Base-by-base conservation (phyloP, 2,888 invertebrate genomes). In the Caenorhabditis auriculariae region DNA sequence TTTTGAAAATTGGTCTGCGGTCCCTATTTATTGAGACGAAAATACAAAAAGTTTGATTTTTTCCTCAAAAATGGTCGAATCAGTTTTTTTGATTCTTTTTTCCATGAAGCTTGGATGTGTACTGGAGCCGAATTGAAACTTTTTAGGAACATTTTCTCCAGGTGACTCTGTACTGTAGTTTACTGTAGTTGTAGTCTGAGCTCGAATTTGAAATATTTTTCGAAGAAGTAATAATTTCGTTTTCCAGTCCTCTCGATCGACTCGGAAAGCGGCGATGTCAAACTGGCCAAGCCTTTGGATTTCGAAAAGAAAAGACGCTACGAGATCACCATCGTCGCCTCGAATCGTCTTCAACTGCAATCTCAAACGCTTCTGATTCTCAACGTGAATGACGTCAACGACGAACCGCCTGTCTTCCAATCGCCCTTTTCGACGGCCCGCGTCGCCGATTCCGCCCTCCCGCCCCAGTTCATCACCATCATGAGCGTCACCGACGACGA, bases 261-360 rank as follows among this genome's bases (percentile, higher is more conserved):
- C 82, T 86, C 89, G 24, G 88, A 89, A 80, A 89, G 89, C 1
- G 94, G 93, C 0, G 91, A 91, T 72, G 84, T 95, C 5, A 88
- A 89, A 81, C 88, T 94, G 0, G 90, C 90, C 60, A 90, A 91
- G 0, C 88, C 89, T 75, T 84, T 95, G 51, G 94, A 96, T 83
- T 87, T 93, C 29, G 95, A 95, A 83, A 86, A 88, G 4, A 88
- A 90, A 76, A 87, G 58, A 23, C 45, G 53, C 12, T 72, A 66
- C 43, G 50, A 60, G 12, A 3, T 77, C 6, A 45, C 38, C 28
- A 58, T 76, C 0, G 24, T 54, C 2, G 76, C 72, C 0, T 69
- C 56, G 2, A 91, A 92, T 83, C 89, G 88, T 48, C 91, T 90
- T 23, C 88, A 90, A 0, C 82, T 87, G 52, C 89, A 91, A 52